Evolutionary conservation across 2,888 invertebrate genomes (phyloP).

Genomic region (Galerucella pusilla): DNA sequence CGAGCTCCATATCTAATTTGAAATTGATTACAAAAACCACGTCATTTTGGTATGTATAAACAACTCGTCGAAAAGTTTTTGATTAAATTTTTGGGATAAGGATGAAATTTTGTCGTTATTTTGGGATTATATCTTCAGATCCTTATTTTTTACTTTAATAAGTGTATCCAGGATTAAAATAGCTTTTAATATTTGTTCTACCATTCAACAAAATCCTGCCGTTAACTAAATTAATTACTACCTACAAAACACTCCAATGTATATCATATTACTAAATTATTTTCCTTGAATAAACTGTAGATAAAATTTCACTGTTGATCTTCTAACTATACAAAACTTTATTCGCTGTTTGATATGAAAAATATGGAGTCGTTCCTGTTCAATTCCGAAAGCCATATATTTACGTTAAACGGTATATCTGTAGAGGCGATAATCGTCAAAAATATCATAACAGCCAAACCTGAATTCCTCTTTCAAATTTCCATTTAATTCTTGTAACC

Average conservation of each 20-base stretch:
- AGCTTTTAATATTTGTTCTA: neutral
- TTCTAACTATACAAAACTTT: neutral
- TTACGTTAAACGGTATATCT: conserved; percentile 27
- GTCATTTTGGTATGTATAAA: conserved; percentile 5
- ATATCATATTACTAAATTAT: too few species aligned
- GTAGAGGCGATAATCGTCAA: conserved; percentile 34
- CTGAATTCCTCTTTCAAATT: conserved; percentile 41
- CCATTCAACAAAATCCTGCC: too few species aligned
- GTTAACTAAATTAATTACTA: too few species aligned
- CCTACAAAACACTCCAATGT: too few species aligned
- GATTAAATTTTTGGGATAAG: conserved; percentile 2
- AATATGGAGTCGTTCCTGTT: conserved; percentile 18
- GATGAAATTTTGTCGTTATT: conserved; percentile 9
- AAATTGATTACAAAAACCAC: neutral
- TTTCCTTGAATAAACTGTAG: too few species aligned
- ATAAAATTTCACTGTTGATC: neutral
- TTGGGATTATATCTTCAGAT: conserved; percentile 1
- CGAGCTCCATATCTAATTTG: conserved; percentile 9
- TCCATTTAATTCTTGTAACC: conserved; percentile 44
- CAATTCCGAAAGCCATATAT: conserved; percentile 30
- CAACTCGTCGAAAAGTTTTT: conserved; percentile 4
- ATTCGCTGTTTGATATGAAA: conserved; percentile 4
- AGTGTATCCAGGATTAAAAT: neutral
- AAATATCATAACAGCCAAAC: conserved; percentile 40
- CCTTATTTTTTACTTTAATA: conserved; percentile 4